Conservation (phyloP, 2,113 vertebrate species). For the Pandion haliaetus region DNA sequence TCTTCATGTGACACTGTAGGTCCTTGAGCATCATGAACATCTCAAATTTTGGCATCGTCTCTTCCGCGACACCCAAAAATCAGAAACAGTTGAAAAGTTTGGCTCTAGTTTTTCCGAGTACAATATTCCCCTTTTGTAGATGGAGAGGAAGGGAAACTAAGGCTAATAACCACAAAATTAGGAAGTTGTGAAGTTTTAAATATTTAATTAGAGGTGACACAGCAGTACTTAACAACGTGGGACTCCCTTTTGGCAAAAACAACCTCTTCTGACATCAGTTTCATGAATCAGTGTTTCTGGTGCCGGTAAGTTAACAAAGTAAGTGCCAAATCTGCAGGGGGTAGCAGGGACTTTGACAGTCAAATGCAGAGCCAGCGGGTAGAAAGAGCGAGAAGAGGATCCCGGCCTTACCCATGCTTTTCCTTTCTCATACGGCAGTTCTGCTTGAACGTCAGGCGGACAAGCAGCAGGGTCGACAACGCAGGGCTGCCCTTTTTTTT, state of each 20-base stretch:
- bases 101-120: neutral
- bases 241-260: slow-evolving; percentile 13
- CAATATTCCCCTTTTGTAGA: neutral
- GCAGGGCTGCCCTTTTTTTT: neutral
- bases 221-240: neutral
- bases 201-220: neutral
- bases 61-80: neutral
- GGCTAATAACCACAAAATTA: neutral
- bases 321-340: neutral
- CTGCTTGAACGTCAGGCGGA: neutral
- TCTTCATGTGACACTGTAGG: neutral
- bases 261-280: neutral
- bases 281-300: neutral
- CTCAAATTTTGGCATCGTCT: neutral
- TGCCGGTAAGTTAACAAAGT: neutral
- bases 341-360: neutral
- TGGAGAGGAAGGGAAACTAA: neutral
- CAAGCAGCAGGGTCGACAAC: neutral
- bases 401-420: neutral
- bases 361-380: neutral
- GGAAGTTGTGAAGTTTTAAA: neutral
- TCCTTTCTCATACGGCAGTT: neutral
- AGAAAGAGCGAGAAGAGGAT: neutral
- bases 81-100: neutral
- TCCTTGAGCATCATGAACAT: neutral